Evolutionary conservation across 2,888 invertebrate genomes (phyloP), one percentile per base, ranked within the genome.

Genomic region (Salticus scenicus): DNA sequence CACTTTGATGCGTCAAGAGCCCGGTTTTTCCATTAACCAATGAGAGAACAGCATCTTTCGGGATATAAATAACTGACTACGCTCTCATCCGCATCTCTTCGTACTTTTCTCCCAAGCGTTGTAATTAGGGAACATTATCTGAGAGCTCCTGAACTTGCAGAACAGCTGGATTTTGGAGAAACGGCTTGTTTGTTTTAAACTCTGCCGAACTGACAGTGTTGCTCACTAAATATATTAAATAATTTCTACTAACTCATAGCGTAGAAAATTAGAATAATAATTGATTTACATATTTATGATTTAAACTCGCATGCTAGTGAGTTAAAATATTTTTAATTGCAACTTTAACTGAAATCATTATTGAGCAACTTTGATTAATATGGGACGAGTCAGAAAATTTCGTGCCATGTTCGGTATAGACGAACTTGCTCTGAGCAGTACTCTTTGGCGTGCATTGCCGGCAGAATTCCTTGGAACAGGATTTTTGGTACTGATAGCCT

Each of bases 391-490:
- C 10, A 51, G 82, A 0, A 69, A 74, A 27, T 87, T 87, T 31
- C 76, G 87, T 1, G 73, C 77, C 10, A 41, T 87, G 4, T 51
- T 81, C 1, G 87, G 87, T n/a, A 81, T 87, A 31, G 87, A 87
- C 31, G 87, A 87, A 31, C 28, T 87, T 8, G 64, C 87, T 20
- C 67, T 42, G 33, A 87, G 73, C 41, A 81, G 81, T 67, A 87
- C 86, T 0, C 63, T 97, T 90, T 96, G 96, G 95, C 93, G 95
- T 89, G 95, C 95, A 91, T 92, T 97, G 89, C 92, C 95, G 63
- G 97, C 97, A 0, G 98, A 98, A 92, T 94, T 97, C 89, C 90
- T 97, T 72, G 98, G 98, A 75, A 98, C 97, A 2, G 94, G 96
- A 90, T 93, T 98, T 86, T 93, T 98, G 89, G 91, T 91, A 2